A percentile compares a stretch with the other conserved stretches of the same genome.
Conservation (phyloP, 2,113 vertebrate genomes). For the Oreocharis arfaki region DNA sequence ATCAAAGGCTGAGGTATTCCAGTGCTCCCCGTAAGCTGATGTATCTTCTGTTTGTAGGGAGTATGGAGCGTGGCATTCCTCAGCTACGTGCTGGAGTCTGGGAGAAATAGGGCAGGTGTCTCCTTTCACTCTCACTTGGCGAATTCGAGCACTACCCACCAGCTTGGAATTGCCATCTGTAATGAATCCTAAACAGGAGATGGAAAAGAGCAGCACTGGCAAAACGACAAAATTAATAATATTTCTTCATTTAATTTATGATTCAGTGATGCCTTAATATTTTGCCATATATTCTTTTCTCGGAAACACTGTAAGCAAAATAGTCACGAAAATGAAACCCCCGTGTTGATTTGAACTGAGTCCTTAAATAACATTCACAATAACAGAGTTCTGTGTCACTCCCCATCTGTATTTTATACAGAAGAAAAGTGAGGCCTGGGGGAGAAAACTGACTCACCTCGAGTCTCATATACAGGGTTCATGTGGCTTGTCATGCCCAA, state of each 20-base stretch:
- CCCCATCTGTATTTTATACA: not conserved
- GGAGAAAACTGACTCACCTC: not conserved
- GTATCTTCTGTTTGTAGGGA: conserved; percentile 85
- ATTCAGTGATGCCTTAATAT: not conserved
- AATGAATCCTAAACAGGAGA: conserved; percentile 82
- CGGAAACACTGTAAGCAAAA: not conserved
- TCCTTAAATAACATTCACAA: not conserved
- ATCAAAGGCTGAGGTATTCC: conserved; percentile 69
- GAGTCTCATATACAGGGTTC: not conserved
- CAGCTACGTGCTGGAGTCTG: conserved; percentile 59
- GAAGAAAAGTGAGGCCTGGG: not conserved
- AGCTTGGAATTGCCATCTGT: conserved; percentile 94
- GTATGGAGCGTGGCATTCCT: conserved; percentile 78
- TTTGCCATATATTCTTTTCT: not conserved
- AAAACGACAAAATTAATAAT: not conserved
- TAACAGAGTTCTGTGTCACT: not conserved
- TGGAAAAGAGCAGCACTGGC: not conserved
- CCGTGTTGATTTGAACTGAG: not conserved
- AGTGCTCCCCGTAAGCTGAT: conserved; percentile 77
- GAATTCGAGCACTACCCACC: conserved; percentile 86
- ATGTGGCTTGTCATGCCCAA: not conserved
- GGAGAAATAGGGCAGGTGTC: conserved; percentile 73
- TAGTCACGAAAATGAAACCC: not conserved
- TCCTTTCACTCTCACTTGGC: conserved; percentile 85
- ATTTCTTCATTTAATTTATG: not conserved